Percentiles rank a stretch among this genome's conserved stretches.
These are phyloP conservation scores for Riparia riparia DNA, from an alignment of 2,113 vertebrate species.

Conservation along the genomic window DNA sequence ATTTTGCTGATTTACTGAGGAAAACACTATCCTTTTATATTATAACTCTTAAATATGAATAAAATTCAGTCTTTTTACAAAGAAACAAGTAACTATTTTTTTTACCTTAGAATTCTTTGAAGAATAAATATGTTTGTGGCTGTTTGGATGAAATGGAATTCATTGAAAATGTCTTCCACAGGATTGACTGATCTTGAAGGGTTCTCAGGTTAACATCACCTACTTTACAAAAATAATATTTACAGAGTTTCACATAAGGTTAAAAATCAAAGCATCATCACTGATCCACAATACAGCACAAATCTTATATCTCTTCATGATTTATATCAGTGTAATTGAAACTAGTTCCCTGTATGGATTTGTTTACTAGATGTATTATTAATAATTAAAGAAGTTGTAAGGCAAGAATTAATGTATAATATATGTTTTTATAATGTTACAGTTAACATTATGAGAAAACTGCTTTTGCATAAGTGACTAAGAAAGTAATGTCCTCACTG, in stretches of 20 bases:
- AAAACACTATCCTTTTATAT: background rate
- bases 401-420: background rate
- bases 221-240: background rate
- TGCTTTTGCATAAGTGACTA: background rate
- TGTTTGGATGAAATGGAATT: background rate
- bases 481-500: background rate
- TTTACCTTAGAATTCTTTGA: background rate
- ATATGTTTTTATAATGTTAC: background rate
- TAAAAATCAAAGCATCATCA: background rate
- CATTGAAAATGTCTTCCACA: background rate
- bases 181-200: background rate
- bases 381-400: background rate
- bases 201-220: background rate
- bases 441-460: background rate
- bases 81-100: background rate
- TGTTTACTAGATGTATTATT: background rate
- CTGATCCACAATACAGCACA: background rate
- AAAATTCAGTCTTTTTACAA: background rate
- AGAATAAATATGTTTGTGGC: background rate
- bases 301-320: background rate
- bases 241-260: background rate
- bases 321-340: background rate
- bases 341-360: background rate
- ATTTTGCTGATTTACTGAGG: background rate
- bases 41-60: background rate